These are phyloP conservation scores for Percopsis omiscomaycus DNA, from an alignment of 2,797 vertebrate species.

Conservation along the genomic window DNA sequence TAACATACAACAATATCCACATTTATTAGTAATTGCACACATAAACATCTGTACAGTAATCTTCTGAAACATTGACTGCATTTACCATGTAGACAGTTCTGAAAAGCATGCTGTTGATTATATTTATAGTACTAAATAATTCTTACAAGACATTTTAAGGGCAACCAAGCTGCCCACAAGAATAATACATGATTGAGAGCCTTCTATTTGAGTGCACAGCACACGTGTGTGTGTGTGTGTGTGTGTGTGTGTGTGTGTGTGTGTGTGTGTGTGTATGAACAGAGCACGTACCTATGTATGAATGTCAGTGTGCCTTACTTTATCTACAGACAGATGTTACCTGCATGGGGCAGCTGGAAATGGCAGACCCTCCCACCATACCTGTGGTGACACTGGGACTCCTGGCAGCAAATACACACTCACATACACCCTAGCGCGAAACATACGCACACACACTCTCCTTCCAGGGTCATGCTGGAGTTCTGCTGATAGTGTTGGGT, in stretches of 20 bases:
- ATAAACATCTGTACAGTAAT: not conserved
- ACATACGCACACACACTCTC: constrained; percentile 11
- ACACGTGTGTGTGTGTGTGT: not conserved
- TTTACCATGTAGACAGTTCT: not conserved
- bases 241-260: not conserved
- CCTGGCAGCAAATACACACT: too few species aligned
- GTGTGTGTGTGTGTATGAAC: not conserved
- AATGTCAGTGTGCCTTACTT: too few species aligned
- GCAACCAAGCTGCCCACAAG: not conserved
- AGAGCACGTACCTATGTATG: too few species aligned
- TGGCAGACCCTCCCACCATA: too few species aligned
- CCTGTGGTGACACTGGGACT: too few species aligned
- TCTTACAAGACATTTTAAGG: not conserved
- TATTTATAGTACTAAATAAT: not conserved
- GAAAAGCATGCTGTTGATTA: not conserved
- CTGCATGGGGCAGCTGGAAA: too few species aligned
- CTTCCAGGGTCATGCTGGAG: constrained; percentile 69
- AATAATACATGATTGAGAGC: too few species aligned
- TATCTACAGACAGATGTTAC: too few species aligned
- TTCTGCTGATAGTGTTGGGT: constrained; percentile 25
- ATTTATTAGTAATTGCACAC: not conserved
- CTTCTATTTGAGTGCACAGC: too few species aligned
- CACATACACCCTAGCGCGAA: too few species aligned
- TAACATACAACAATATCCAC: too few species aligned
- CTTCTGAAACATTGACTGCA: not conserved